A percentile compares a stretch with the other conserved stretches of the same genome.
Conservation (phyloP, 2,113 vertebrate genomes). For the Emydocephalus ijimae region DNA sequence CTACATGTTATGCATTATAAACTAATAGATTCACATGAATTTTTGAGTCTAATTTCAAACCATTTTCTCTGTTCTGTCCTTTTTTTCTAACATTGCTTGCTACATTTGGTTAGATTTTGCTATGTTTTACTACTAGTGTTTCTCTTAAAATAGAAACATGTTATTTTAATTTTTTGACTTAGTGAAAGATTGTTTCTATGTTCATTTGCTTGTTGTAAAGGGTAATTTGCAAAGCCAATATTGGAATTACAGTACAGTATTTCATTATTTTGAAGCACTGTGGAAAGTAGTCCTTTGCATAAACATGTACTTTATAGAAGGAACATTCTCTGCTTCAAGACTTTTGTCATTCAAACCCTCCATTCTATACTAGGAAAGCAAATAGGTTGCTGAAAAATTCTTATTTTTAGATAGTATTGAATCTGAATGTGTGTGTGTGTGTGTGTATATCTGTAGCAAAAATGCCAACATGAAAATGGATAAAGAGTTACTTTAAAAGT, state of each 20-base stretch:
- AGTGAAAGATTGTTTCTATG: not conserved
- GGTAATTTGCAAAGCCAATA: not conserved
- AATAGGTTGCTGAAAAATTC: not conserved
- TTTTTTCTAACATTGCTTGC: not conserved
- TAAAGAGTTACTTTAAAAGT: not conserved
- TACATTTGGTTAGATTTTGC: not conserved
- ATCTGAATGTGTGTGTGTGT: not conserved
- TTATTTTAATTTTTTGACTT: not conserved
- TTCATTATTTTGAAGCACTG: not conserved
- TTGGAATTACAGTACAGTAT: not conserved
- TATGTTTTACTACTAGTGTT: not conserved
- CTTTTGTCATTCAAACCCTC: not conserved
- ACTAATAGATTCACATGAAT: not conserved
- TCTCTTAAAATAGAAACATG: not conserved
- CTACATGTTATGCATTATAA: not conserved
- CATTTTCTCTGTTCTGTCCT: not conserved
- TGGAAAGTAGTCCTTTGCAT: not conserved
- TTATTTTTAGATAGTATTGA: not conserved
- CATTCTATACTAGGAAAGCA: not conserved
- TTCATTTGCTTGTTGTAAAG: not conserved
- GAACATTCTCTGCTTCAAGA: not conserved
- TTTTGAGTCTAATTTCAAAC: not conserved
- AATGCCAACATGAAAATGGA: not conserved
- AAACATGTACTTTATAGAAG: not conserved
- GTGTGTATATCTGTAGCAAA: not conserved